Evolutionary conservation across 2,113 vertebrate species (phyloP), one percentile per base, ranked within the genome.

Genomic region (Heterotis niloticus): DNA sequence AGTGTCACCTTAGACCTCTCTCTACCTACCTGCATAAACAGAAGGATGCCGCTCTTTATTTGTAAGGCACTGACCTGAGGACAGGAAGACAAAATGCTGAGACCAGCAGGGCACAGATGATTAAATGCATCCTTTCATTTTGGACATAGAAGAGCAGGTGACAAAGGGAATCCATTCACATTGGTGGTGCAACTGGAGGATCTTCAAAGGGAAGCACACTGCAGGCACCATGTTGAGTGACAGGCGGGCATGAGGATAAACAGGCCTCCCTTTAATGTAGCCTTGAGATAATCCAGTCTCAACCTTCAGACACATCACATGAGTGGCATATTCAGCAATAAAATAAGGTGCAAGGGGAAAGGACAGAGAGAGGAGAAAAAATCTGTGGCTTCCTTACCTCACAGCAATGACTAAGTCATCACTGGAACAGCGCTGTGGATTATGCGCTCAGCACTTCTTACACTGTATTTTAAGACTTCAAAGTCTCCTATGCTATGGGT

Each of bases 101-200:
- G 51, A 28, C 24, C 64, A 23, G 29, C 14, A 52, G 14, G 10
- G 64, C 29, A 51, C 26, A 72, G 69, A 81, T 76, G 82, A 80
- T 75, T 23, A 52, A 76, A 51, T 62, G 60, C 64, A 57, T 52
- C 44, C 64, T 60, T 29, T 79, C 70, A 83, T 82, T 78, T 77
- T 80, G 81, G 64, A 59, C 59, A 81, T 23, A 54, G 34, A 76
- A 57, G 69, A 78, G 44, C 20, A 54, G 75, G 75, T 69, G 77
- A 82, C 81, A 83, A 83, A 79, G 74, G 64, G 69, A 86, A 81
- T 74, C 29, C 62, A 78, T 81, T 84, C 77, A 81, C 29, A 23
- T 59, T 67, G 64, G 1, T 0, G 5, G 11, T 12, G 77, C 69
- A 69, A 56, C 81, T 74, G 28, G 57, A 52, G 20, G 75, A 77